phyloP scores from a whole-genome alignment of 2,113 vertebrate genomes.

The Odontophorus gujanensis region DNA sequence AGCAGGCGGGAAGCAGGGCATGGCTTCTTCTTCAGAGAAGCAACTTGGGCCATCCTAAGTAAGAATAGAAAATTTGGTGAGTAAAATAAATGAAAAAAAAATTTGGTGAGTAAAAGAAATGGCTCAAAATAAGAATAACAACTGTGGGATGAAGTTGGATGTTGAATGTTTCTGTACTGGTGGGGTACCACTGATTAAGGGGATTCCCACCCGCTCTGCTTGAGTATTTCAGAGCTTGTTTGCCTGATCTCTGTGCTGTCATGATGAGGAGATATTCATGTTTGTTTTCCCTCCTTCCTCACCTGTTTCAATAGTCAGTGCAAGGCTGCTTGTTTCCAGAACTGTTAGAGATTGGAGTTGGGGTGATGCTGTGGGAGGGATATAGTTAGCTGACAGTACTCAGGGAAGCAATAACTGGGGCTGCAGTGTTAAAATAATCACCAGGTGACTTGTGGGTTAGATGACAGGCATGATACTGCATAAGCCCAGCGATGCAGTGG shows the following conservation, averaged over 20 bases:
- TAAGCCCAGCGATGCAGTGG: background rate
- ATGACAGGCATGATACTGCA: background rate
- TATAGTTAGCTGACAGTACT: background rate
- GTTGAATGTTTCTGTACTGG: accelerated
- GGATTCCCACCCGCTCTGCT: too few species aligned
- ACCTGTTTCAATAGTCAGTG: accelerated
- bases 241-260: background rate
- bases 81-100: background rate
- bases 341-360: background rate
- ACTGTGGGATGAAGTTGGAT: background rate
- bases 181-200: background rate
- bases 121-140: background rate
- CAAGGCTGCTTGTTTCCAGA: background rate
- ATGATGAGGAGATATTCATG: background rate
- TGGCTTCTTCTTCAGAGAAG: background rate
- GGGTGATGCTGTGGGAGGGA: background rate
- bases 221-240: background rate
- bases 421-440: background rate
- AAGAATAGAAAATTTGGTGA: too few species aligned
- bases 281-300: background rate
- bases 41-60: accelerated
- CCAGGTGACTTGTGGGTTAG: background rate
- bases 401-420: background rate
- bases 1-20: background rate
- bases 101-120: background rate